Evolutionary conservation across 2,113 vertebrate species (phyloP).

Genomic region (Panurus biarmicus): DNA sequence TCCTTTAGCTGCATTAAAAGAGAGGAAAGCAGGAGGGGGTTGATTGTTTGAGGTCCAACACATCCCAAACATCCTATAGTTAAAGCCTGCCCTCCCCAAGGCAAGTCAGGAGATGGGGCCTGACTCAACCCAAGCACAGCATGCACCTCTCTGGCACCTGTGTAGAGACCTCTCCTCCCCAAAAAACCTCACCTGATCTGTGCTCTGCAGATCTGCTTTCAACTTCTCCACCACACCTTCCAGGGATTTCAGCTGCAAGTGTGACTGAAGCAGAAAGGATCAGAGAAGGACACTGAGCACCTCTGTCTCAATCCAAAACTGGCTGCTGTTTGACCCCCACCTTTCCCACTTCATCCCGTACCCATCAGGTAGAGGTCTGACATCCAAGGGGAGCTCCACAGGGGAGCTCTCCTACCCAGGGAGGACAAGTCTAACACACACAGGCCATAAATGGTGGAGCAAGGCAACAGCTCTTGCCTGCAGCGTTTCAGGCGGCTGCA

Average conservation of each 20-base stretch:
- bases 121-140: background rate
- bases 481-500: background rate
- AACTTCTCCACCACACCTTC: slow-evolving; percentile 74
- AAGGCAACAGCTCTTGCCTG: background rate
- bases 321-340: background rate
- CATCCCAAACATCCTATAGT: background rate
- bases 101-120: background rate
- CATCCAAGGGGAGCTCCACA: background rate
- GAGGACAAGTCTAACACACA: background rate
- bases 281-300: background rate
- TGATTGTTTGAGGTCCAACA: background rate
- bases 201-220: slow-evolving; percentile 77
- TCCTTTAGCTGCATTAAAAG: slow-evolving; percentile 77
- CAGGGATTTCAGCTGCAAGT: slow-evolving; percentile 74
- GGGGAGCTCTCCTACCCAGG: background rate
- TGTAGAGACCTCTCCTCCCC: background rate
- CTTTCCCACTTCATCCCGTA: background rate
- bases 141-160: accelerated
- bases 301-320: background rate
- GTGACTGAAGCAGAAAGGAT: slow-evolving; percentile 69
- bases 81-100: background rate
- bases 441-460: background rate
- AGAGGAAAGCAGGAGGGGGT: background rate
- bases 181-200: slow-evolving; percentile 72
- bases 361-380: background rate